phyloP scores from a whole-genome alignment of 2,888 invertebrate species.

The Lacanobia wlatinum region DNA sequence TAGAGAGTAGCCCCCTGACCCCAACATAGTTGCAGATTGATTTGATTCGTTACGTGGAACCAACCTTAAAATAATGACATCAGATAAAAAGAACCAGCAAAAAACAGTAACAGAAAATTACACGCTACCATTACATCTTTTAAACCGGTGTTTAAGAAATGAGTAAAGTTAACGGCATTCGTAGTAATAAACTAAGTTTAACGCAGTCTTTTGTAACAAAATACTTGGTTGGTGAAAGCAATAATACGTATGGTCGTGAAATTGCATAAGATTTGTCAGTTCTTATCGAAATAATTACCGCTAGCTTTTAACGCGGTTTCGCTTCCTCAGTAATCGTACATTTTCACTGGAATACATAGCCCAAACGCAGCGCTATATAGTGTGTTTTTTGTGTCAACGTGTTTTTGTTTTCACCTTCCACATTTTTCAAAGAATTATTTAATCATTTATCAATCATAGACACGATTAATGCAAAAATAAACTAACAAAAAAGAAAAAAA shows the following conservation, averaged over 20 bases:
- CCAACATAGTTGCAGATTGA: too few relatives aligned
- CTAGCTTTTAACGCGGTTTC: not conserved
- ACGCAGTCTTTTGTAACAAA: constrained; percentile 47
- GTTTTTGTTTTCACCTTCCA: too few relatives aligned
- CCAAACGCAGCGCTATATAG: not conserved
- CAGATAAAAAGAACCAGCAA: not conserved
- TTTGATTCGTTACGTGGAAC: too few relatives aligned
- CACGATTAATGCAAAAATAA: not conserved
- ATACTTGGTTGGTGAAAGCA: constrained; percentile 56
- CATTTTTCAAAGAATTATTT: too few relatives aligned
- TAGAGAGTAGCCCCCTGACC: too few relatives aligned
- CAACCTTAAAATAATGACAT: too few relatives aligned
- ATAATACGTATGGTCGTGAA: constrained; percentile 23
- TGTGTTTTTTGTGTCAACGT: too few relatives aligned
- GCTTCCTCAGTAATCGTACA: not conserved
- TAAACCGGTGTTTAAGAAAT: constrained; percentile 31
- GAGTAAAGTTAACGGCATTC: constrained; percentile 27
- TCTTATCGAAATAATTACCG: constrained; percentile 34
- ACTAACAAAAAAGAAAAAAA: not conserved
- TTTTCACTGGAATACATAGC: not conserved
- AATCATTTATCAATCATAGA: too few relatives aligned
- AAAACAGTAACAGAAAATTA: not conserved
- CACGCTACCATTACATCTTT: constrained; percentile 5
- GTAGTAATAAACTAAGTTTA: constrained; percentile 34
- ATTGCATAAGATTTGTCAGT: constrained; percentile 60